Percentiles rank a stretch among this genome's conserved stretches.
Conservation (phyloP, 2,888 invertebrate species). For the Cynaeus angustus region DNA sequence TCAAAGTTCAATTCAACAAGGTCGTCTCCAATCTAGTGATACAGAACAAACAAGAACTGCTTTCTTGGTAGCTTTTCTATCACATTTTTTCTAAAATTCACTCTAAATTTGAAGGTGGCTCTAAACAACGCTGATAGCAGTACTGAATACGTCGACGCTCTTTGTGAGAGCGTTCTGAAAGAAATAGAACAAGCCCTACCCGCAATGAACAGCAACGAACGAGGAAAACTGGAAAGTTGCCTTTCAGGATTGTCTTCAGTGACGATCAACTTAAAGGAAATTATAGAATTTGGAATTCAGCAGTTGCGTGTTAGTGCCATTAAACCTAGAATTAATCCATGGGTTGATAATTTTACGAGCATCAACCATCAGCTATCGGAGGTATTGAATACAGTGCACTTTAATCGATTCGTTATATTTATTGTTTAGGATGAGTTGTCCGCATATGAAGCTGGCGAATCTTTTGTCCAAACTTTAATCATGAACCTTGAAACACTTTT, state of each 20-base stretch:
- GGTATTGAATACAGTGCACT: too few species aligned
- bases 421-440: constrained; percentile 87
- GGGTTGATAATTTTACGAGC: constrained; percentile 87
- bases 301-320: constrained; percentile 87
- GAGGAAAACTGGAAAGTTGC: constrained; percentile 83
- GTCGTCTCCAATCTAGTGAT: constrained; percentile 85
- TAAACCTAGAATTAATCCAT: constrained; percentile 87
- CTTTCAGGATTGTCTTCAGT: constrained; percentile 77
- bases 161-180: constrained; percentile 84
- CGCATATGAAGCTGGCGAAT: constrained; percentile 90
- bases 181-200: constrained; percentile 80
- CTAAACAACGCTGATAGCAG: constrained; percentile 94
- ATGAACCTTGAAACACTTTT: constrained; percentile 85
- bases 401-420: too few species aligned
- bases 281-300: constrained; percentile 86
- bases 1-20: constrained; percentile 86
- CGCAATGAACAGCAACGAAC: constrained; percentile 77
- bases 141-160: constrained; percentile 90
- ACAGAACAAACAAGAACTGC: constrained; percentile 84
- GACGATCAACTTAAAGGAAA: constrained; percentile 76
- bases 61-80: constrained; percentile 81
- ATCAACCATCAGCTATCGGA: constrained; percentile 87
- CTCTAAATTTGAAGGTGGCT: constrained; percentile 76
- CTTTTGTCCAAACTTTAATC: constrained; percentile 88
- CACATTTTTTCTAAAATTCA: neutral